Evolutionary conservation across 2,113 vertebrate species (phyloP), one percentile per base, ranked within the genome.

Genomic region (Ammodytes dubius): DNA sequence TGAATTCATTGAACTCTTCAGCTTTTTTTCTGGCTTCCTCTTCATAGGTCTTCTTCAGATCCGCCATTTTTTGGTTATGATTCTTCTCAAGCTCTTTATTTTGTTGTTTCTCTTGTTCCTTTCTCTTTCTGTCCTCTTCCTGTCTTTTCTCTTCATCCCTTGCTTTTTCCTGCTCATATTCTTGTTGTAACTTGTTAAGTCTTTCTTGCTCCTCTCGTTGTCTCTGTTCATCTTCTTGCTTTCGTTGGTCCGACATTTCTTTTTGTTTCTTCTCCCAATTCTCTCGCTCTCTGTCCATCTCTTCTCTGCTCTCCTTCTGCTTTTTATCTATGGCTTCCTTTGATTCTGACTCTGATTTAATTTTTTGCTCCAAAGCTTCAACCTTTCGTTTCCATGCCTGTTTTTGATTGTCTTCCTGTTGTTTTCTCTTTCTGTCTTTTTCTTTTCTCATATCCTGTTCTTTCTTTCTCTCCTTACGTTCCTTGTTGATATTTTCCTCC

Each of bases 281-380:
- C 0, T 77, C 81, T 67, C 61, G 40, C 3, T 67, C 60, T 72
- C 56, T 83, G 68, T 72, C 77, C 47, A 54, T 72, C 53, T 67
- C 54, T 54, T 46, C 67, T 37, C 45, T 60, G 2, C 3, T 7
- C 81, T 11, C 53, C 13, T 83, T 74, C 53, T 72, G 61, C 3
- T 83, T 83, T 61, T 0, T 83, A 53, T 60, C 74, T 17, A 39
- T 13, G 5, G 0, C 35, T 77, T 43, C 54, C 9, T 15, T 82
- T 35, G 53, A 27, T 27, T 27, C 27, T 27, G 27, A 27, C 27
- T 27, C 27, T 1, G 27, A 27, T 27, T 27, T 27, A 1, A 27
- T 27, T 27, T 27, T 27, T 27, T 27, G 27, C 27, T 27, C 27
- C 27, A 27, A 1, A 27, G 27, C 27, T 27, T 27, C 27, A 27